Evolutionary conservation across 2,797 vertebrate genomes (phyloP).

Genomic region (Channa striata): DNA sequence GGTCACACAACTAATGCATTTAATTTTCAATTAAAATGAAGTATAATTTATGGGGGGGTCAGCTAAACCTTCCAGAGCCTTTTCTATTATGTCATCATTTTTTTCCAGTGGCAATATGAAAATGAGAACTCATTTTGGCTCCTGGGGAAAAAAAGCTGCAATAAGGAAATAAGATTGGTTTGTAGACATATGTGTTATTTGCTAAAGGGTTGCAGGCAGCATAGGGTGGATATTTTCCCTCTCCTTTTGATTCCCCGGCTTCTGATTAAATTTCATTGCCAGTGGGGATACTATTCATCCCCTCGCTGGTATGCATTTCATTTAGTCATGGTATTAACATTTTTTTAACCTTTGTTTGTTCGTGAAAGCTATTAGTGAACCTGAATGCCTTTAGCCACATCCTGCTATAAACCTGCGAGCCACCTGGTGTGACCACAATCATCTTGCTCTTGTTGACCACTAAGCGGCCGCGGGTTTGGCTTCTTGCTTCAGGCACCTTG

Average conservation of each 20-base stretch:
- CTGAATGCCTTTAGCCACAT: constrained; percentile 26
- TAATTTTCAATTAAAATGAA: constrained; percentile 32
- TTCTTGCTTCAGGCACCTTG: constrained; percentile 31
- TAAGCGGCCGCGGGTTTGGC: neutral
- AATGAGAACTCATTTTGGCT: constrained; percentile 52
- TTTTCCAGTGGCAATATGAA: constrained; percentile 46
- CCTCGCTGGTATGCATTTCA: constrained; percentile 49
- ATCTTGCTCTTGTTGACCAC: constrained; percentile 26
- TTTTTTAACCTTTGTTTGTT: constrained; percentile 67
- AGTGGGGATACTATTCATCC: constrained; percentile 43
- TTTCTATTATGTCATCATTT: constrained; percentile 39
- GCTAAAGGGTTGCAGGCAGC: constrained; percentile 24
- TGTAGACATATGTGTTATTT: constrained; percentile 48
- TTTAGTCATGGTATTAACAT: constrained; percentile 62
- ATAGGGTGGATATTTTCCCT: constrained; percentile 30
- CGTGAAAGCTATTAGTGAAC: constrained; percentile 45
- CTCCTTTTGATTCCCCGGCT: constrained; percentile 45
- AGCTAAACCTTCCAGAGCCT: constrained; percentile 51
- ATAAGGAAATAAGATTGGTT: constrained; percentile 56
- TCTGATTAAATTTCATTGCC: constrained; percentile 63
- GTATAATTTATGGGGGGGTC: constrained; percentile 59
- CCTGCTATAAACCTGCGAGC: constrained; percentile 38
- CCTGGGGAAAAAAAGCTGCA: constrained; percentile 3
- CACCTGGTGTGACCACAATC: constrained; percentile 26
- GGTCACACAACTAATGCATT: constrained; percentile 19